Evolutionary conservation across 2,797 vertebrate species (phyloP).

Genomic region (Psittacula echo): DNA sequence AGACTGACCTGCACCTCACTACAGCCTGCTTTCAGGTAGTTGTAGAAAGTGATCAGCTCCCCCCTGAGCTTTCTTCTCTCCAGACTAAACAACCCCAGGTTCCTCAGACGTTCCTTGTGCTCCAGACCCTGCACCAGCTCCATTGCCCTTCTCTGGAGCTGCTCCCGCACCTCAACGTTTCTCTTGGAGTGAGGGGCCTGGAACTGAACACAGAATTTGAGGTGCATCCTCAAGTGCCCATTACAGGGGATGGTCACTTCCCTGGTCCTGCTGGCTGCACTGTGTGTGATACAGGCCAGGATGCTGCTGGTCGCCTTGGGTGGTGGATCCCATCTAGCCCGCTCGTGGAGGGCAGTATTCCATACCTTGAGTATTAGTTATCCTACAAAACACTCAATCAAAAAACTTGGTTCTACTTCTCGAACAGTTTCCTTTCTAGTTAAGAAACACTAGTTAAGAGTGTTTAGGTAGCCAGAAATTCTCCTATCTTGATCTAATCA

Average conservation of each 20-base stretch:
- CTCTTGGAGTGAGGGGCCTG: neutral
- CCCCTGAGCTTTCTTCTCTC: neutral
- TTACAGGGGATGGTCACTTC: neutral
- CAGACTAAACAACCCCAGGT: neutral
- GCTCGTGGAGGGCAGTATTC: neutral
- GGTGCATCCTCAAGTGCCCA: neutral
- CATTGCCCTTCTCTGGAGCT: rapidly evolving
- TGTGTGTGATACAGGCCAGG: neutral
- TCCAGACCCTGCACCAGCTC: neutral
- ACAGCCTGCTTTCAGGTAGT: rapidly evolving
- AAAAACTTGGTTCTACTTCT: neutral
- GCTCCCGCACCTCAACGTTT: neutral
- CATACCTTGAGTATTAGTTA: neutral
- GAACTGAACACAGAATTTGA: neutral
- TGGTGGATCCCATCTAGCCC: neutral
- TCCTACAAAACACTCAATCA: neutral
- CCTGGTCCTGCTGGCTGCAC: neutral
- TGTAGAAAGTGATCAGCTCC: rapidly evolving
- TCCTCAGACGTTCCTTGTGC: neutral
- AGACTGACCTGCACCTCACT: rapidly evolving
- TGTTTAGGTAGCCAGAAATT: neutral
- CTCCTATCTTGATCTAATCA: neutral
- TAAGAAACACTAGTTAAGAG: neutral
- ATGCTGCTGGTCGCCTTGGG: neutral
- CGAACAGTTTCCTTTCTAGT: neutral